These are phyloP conservation scores for Chloebia gouldiae DNA, from an alignment of 2,113 vertebrate genomes.

Conservation along the genomic window DNA sequence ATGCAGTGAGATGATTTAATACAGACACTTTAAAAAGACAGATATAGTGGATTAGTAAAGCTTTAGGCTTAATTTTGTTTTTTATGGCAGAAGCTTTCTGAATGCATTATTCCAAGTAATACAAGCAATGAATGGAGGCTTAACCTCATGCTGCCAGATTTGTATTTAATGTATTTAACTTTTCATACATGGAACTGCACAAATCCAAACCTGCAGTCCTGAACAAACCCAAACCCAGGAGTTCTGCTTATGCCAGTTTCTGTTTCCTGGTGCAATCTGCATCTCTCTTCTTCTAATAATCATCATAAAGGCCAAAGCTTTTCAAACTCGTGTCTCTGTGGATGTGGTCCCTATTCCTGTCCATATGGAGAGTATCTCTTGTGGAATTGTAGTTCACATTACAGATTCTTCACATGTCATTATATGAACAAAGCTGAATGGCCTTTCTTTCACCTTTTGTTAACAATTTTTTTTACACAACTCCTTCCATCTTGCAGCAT, in stretches of 20 bases:
- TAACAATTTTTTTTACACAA: background rate
- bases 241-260: background rate
- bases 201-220: background rate
- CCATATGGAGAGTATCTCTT: background rate
- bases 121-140: background rate
- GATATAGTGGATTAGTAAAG: background rate
- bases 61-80: background rate
- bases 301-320: background rate
- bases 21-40: background rate
- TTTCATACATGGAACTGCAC: background rate
- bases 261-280: background rate
- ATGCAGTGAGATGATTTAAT: background rate
- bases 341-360: background rate
- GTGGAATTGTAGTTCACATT: background rate
- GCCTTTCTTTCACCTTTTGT: background rate
- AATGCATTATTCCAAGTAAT: background rate
- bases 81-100: background rate
- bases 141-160: background rate
- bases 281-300: background rate
- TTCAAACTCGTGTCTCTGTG: accelerated
- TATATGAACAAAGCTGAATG: background rate
- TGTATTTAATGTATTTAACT: background rate
- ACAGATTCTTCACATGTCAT: background rate
- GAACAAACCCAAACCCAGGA: background rate
- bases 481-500: background rate